A percentile compares a stretch with the other conserved stretches of the same genome.
Conservation (phyloP, 2,888 invertebrate species). For the Temnothorax ravouxi region DNA sequence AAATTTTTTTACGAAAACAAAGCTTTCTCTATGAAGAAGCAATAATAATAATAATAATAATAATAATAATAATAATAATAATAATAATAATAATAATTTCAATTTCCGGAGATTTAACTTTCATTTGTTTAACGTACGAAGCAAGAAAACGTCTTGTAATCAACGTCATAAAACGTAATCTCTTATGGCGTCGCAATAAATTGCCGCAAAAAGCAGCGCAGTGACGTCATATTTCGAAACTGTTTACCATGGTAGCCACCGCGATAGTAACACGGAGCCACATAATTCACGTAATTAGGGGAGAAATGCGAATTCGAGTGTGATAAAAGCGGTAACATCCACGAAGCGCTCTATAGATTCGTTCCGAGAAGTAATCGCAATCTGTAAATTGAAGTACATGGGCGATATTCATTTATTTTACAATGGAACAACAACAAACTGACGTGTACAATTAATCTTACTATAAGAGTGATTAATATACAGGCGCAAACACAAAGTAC, state of each 20-base stretch:
- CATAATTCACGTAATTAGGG: conserved; percentile 43
- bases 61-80: too few species aligned
- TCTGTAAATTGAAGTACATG: conserved; percentile 41
- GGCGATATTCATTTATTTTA: conserved; percentile 24
- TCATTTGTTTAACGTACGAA: neutral
- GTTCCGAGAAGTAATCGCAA: conserved; percentile 9
- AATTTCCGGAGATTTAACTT: neutral
- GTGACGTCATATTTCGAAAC: conserved; percentile 26
- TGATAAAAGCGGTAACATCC: conserved; percentile 34
- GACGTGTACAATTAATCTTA: conserved; percentile 6
- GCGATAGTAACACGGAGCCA: conserved; percentile 7
- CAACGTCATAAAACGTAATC: conserved; percentile 5
- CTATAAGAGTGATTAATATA: neutral
- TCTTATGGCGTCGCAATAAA: neutral
- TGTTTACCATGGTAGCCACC: conserved; percentile 18
- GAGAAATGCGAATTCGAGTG: conserved; percentile 23
- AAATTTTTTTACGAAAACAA: too few species aligned
- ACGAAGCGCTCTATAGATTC: neutral
- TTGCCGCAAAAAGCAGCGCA: neutral
- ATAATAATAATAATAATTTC: neutral
- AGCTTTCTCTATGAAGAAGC: too few species aligned
- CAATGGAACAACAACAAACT: conserved; percentile 8
- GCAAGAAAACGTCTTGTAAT: neutral
- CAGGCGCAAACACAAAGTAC: neutral
- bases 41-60: too few species aligned